phyloP scores from a whole-genome alignment of 2,797 vertebrate species.

The Enteromius afrohamiltoni region DNA sequence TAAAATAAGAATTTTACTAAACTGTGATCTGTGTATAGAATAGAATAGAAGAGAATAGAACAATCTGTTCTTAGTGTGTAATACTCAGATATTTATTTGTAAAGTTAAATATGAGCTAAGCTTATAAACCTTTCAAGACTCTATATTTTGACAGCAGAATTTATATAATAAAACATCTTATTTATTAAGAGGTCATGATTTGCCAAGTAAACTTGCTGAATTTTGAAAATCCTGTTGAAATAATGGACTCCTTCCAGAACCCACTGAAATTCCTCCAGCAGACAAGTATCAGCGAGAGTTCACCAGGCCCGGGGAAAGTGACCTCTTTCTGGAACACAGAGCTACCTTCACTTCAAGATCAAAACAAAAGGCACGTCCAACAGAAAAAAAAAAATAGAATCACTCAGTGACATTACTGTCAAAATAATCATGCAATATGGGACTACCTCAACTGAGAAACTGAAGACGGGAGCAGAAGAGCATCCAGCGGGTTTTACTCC shows the following conservation, averaged over 20 bases:
- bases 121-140: slow-evolving; percentile 66
- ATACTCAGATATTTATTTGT: slow-evolving; percentile 39
- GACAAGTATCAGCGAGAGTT: slow-evolving; percentile 53
- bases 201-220: slow-evolving; percentile 69
- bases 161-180: slow-evolving; percentile 73
- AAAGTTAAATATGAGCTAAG: slow-evolving; percentile 46
- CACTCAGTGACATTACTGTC: slow-evolving; percentile 16
- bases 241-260: slow-evolving; percentile 67
- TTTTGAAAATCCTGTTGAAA: slow-evolving; percentile 60
- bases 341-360: slow-evolving; percentile 31
- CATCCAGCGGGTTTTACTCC: slow-evolving; percentile 58
- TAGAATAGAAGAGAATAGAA: slow-evolving; percentile 12
- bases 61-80: slow-evolving; percentile 54
- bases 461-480: slow-evolving; percentile 47
- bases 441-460: not conserved
- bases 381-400: not conserved
- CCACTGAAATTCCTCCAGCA: slow-evolving; percentile 60
- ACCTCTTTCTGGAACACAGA: slow-evolving; percentile 61
- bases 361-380: slow-evolving; percentile 19
- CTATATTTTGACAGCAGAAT: slow-evolving; percentile 66
- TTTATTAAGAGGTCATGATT: slow-evolving; percentile 56
- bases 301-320: slow-evolving; percentile 50
- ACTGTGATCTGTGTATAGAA: not conserved
- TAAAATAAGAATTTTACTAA: not conserved
- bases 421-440: slow-evolving; percentile 10